Evolutionary conservation across 2,888 invertebrate species (phyloP).

Genomic region (Ferrisia virgata): DNA sequence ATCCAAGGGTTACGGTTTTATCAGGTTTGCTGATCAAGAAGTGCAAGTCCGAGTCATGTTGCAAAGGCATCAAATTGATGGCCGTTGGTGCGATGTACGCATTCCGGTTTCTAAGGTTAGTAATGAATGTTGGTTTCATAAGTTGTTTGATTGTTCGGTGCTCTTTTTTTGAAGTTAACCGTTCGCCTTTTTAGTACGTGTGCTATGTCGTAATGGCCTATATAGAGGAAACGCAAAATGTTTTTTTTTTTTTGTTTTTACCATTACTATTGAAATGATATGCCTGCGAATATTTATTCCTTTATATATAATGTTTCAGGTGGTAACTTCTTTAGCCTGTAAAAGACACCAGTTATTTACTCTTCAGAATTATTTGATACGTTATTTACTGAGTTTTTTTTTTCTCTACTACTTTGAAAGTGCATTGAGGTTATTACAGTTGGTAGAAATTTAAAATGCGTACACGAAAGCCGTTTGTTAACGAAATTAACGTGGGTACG

Average conservation of each 20-base stretch:
- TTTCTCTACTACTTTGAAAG: not conserved
- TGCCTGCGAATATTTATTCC: not conserved
- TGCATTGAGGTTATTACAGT: not conserved
- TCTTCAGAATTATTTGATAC: conserved; percentile 7
- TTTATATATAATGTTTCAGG: conserved; percentile 39
- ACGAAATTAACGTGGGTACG: not conserved
- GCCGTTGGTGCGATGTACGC: conserved; percentile 97
- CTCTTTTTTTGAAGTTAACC: not conserved
- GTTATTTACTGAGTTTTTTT: not conserved
- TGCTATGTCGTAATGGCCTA: not conserved
- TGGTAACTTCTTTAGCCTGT: conserved; percentile 40
- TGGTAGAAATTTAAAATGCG: not conserved
- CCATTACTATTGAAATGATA: not conserved
- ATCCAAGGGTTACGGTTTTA: conserved; percentile 98
- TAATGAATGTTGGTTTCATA: conserved; percentile 13
- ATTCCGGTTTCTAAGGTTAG: conserved; percentile 89
- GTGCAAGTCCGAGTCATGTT: conserved; percentile 92
- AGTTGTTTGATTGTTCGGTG: not conserved
- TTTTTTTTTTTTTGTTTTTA: not conserved
- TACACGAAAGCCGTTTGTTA: not conserved
- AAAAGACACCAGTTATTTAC: conserved; percentile 39
- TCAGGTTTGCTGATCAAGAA: conserved; percentile 92
- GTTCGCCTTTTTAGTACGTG: conserved; percentile 17
- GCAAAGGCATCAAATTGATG: conserved; percentile 94
- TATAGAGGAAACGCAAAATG: not conserved